Evolutionary conservation across 2,797 vertebrate species (phyloP).

Genomic region (Dallia pectoralis): DNA sequence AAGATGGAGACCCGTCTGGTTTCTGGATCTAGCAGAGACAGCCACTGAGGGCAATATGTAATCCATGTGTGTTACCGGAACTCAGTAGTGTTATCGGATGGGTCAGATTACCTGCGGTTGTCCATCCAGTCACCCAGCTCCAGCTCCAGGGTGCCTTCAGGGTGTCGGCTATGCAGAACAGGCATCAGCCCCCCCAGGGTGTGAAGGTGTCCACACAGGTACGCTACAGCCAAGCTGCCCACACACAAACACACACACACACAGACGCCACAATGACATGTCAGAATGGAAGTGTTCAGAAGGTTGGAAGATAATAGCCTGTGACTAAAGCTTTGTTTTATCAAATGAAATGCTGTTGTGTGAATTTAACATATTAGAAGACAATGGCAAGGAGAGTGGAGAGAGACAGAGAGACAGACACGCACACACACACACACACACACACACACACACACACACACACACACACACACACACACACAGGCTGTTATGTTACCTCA

Average conservation of each 20-base stretch:
- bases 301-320: background rate
- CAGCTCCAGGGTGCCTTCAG: slow-evolving; percentile 88
- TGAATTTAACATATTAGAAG: background rate
- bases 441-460: background rate
- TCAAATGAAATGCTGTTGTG: background rate
- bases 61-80: no score
- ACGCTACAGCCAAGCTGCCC: slow-evolving; percentile 87
- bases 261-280: background rate
- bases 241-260: slow-evolving; percentile 3
- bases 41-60: no score
- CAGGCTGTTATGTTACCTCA: slow-evolving; percentile 75
- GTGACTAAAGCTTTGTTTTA: background rate
- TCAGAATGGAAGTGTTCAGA: background rate
- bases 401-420: background rate
- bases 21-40: no score
- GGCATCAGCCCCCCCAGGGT: slow-evolving; percentile 92
- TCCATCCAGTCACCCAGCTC: slow-evolving; percentile 97
- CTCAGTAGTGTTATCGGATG: background rate
- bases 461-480: background rate
- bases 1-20: background rate
- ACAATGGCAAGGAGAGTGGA: background rate
- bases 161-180: slow-evolving; percentile 86
- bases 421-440: background rate
- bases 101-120: slow-evolving; percentile 78
- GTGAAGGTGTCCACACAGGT: slow-evolving; percentile 95